Conservation (phyloP, 1,140 invertebrate genomes). For the Rhopalosiphum padi region DNA sequence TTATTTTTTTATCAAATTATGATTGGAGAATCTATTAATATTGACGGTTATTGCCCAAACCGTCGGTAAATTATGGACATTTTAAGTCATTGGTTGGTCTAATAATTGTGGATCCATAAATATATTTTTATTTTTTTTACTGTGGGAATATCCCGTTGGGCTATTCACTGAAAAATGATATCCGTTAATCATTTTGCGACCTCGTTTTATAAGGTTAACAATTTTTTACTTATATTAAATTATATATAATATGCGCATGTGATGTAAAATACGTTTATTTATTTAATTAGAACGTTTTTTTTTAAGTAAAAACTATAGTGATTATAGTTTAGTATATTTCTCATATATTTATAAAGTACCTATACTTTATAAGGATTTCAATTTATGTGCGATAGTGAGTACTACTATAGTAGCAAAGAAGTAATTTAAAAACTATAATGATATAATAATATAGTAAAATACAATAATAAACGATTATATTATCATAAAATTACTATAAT, state of each 20-base stretch:
- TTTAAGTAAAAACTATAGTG: background rate
- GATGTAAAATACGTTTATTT: background rate
- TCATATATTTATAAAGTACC: too few relatives aligned
- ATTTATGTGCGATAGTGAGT: too few relatives aligned
- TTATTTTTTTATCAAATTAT: background rate
- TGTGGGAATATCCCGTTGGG: conserved; percentile 10
- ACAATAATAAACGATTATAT: background rate
- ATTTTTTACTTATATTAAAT: background rate
- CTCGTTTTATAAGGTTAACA: background rate
- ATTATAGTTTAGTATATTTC: too few relatives aligned
- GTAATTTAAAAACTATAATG: too few relatives aligned
- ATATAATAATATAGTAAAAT: too few relatives aligned
- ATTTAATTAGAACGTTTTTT: background rate
- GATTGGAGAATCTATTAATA: background rate
- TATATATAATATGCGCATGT: background rate
- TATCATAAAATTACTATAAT: background rate
- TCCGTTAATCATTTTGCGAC: background rate
- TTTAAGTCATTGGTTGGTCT: background rate
- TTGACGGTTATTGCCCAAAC: background rate
- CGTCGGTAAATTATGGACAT: background rate
- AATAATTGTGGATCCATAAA: background rate
- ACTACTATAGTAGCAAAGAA: too few relatives aligned
- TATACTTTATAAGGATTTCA: too few relatives aligned
- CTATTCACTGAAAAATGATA: conserved; percentile 1
- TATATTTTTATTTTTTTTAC: background rate